Conservation (phyloP, 53 echinoderm and acorn worm species). For the Temnopleurus reevesii region DNA sequence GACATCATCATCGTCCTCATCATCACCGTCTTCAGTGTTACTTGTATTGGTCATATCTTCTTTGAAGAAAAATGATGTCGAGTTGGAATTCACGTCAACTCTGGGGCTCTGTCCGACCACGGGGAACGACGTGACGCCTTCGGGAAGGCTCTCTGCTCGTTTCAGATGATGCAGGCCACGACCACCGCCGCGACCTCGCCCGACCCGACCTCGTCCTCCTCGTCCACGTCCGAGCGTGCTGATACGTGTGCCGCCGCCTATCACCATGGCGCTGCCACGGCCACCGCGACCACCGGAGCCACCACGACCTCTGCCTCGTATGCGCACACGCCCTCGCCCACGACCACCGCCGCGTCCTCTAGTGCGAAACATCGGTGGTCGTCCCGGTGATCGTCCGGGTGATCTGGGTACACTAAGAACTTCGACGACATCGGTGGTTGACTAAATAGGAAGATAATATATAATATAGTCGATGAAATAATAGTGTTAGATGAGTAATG, state of each 20-base stretch:
- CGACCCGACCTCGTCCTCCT: background rate
- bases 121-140: background rate
- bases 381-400: slow-evolving; percentile 35
- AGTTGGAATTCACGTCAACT: slow-evolving; percentile 48
- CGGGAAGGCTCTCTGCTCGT: slow-evolving; percentile 44
- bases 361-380: background rate
- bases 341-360: slow-evolving; percentile 3
- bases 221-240: slow-evolving; percentile 25
- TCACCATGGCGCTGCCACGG: background rate
- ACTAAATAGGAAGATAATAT: slow-evolving; percentile 1
- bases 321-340: slow-evolving; percentile 4
- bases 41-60: background rate
- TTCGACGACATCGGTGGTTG: slow-evolving; percentile 43
- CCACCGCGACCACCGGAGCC: background rate
- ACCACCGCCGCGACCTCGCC: slow-evolving; percentile 5
- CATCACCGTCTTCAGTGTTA: slow-evolving; percentile 24
- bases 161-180: background rate
- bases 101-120: slow-evolving; percentile 44
- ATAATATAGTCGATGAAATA: too few relatives aligned
- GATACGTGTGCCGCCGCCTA: background rate
- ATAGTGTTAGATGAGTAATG: too few relatives aligned
- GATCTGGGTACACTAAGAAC: slow-evolving; percentile 4
- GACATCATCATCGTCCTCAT: slow-evolving; percentile 7
- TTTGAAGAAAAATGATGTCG: slow-evolving; percentile 14
- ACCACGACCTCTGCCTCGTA: slow-evolving; percentile 30